Evolutionary conservation across 2,797 vertebrate genomes (phyloP), one percentile per base, ranked within the genome.

Genomic region (Chelmon rostratus): DNA sequence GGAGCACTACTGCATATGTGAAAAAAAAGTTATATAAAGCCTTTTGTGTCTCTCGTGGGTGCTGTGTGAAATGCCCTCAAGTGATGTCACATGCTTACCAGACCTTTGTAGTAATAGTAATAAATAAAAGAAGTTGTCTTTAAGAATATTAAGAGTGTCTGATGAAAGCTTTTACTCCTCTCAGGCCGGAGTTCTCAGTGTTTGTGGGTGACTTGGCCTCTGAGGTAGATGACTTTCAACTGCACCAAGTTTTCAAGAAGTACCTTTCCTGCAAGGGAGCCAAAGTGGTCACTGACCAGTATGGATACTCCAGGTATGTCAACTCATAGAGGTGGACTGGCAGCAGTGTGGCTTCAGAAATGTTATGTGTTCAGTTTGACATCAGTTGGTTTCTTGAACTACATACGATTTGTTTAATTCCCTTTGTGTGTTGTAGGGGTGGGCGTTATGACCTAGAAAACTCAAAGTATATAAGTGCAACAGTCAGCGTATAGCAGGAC

Each of bases 171-270:
- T 35, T 16, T 37, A 0, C n/a, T 19, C 25, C 9, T 42, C 10
- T 68, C 64, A 98, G 97, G 86, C 97, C 96, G 0, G 97, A 98
- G 86, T 98, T 96, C 90, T 97, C 97, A 0, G 97, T 98, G 89
- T 98, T 98, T 96, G 97, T 98, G 90, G 97, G 97, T n/a, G 97
- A 98, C 79, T 93, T 98, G 88, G 96, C 97, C 78, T 95, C 97
- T 67, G 97, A 98, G 86, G 96, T 98, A 81, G 96, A 98, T 56
- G 97, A 98, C 90, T 96, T 95, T 88, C 96, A 97, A 89, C 97
- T 98, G 23, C 97, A 96, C 93, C 96, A 98, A 82, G 97, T 96
- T 92, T 98, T 96, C 86, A 97, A 98, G 95, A 97, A 97, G 80
- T 98, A 96, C 61, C 92, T 96, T 18, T 97, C 97, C 47, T 98